These are phyloP conservation scores for Drosophila eohydei DNA, from an alignment of 2,888 invertebrate species.

Conservation along the genomic window DNA sequence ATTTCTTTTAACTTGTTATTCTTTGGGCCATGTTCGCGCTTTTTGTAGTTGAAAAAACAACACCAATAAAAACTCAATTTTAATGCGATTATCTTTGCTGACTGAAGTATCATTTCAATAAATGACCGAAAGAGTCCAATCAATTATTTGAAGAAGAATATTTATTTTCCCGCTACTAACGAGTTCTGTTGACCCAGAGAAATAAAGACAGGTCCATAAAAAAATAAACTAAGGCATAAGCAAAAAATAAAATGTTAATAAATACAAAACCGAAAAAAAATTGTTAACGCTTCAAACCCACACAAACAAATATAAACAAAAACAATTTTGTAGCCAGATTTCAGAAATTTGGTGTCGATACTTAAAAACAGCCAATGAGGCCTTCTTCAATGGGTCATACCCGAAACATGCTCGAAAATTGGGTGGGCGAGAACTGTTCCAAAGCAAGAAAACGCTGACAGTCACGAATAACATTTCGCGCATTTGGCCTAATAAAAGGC, in stretches of 20 bases:
- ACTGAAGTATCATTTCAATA: slow-evolving; percentile 22
- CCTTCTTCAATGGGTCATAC: slow-evolving; percentile 58
- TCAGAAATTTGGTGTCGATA: slow-evolving; percentile 31
- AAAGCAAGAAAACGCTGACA: slow-evolving; percentile 64
- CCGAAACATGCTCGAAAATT: slow-evolving; percentile 29
- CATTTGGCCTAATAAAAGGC: slow-evolving; percentile 71
- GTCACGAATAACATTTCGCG: slow-evolving; percentile 41
- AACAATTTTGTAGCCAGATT: slow-evolving; percentile 25
- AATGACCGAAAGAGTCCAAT: slow-evolving; percentile 2
- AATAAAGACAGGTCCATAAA: slow-evolving; percentile 3
- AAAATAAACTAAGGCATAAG: slow-evolving; percentile 14
- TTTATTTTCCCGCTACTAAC: background rate
- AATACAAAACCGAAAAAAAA: slow-evolving; percentile 9
- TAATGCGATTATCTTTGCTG: slow-evolving; percentile 43
- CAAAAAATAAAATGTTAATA: slow-evolving; percentile 6
- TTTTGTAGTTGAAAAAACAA: slow-evolving; percentile 36
- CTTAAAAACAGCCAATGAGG: slow-evolving; percentile 36
- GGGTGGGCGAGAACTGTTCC: slow-evolving; percentile 50
- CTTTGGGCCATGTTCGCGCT: slow-evolving; percentile 21
- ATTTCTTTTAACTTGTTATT: slow-evolving; percentile 6
- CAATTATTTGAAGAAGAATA: slow-evolving; percentile 6
- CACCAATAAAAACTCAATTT: slow-evolving; percentile 29
- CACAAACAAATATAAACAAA: slow-evolving; percentile 14
- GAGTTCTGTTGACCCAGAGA: slow-evolving; percentile 8
- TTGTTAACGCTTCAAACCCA: slow-evolving; percentile 38